Conservation (phyloP, 2,797 vertebrate genomes). For the Pangasius larnaudii region DNA sequence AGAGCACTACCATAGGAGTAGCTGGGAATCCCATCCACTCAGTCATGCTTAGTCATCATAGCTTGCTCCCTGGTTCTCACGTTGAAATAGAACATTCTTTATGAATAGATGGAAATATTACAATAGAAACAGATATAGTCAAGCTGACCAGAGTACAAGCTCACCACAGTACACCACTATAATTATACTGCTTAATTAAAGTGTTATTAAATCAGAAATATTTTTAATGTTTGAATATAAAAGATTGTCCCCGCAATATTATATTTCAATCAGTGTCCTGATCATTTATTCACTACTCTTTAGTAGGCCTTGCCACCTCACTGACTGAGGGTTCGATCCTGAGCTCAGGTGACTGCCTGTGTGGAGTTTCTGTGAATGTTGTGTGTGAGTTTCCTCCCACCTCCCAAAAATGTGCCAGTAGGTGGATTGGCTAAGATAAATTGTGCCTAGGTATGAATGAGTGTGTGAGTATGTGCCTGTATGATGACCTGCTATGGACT, state of each 20-base stretch:
- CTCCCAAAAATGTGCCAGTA: background rate
- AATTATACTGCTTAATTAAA: background rate
- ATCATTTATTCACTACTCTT: background rate
- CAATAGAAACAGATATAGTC: background rate
- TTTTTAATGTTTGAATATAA: background rate
- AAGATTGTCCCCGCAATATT: background rate
- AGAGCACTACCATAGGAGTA: constrained; percentile 69
- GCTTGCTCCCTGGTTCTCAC: constrained; percentile 15
- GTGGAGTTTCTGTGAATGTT: background rate
- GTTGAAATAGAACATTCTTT: background rate
- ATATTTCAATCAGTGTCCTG: background rate
- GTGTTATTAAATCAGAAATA: background rate
- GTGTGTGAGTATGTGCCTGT: background rate
- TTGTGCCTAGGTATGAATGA: background rate
- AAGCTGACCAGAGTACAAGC: background rate
- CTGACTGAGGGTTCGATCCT: background rate
- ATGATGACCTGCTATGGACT: background rate
- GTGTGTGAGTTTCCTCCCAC: background rate
- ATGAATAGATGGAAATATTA: background rate
- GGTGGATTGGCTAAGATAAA: background rate
- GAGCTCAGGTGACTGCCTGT: background rate
- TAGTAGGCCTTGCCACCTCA: background rate
- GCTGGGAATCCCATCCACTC: constrained; percentile 66
- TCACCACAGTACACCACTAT: background rate
- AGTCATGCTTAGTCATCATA: constrained; percentile 61